phyloP scores from a whole-genome alignment of 2,113 vertebrate genomes.

The Ibidorhyncha struthersii region DNA sequence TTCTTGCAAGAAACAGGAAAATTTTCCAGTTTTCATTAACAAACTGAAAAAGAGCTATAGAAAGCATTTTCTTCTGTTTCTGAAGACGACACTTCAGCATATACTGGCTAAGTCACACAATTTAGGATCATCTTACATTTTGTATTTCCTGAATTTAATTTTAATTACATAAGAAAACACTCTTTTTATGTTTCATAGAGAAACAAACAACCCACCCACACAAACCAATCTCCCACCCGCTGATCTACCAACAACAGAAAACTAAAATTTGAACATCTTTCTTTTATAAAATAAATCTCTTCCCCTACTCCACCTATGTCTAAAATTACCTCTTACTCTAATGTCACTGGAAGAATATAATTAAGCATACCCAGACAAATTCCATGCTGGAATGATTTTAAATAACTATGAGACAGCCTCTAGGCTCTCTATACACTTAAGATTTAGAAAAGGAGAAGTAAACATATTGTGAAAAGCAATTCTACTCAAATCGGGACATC shows the following conservation, averaged over 20 bases:
- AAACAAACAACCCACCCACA: neutral
- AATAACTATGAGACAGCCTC: neutral
- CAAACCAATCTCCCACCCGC: neutral
- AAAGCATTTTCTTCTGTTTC: neutral
- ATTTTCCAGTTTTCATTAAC: neutral
- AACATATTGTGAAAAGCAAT: neutral
- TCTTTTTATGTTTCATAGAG: neutral
- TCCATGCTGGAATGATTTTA: conserved; percentile 2
- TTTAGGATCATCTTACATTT: neutral
- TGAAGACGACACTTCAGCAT: neutral
- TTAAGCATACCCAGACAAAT: neutral
- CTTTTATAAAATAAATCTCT: neutral
- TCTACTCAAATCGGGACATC: neutral
- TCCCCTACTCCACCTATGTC: neutral
- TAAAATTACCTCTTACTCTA: conserved; percentile 9
- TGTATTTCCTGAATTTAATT: neutral
- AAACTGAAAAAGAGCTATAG: neutral
- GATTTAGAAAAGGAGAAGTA: neutral
- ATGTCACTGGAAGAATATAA: conserved; percentile 17
- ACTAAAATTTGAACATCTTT: neutral
- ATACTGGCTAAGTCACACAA: neutral
- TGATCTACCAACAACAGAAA: neutral
- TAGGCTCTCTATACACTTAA: neutral
- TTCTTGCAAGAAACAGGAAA: neutral
- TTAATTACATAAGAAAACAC: neutral